These are phyloP conservation scores for Acipenser oxyrinchus DNA, from an alignment of 2,797 vertebrate genomes.

Conservation along the genomic window DNA sequence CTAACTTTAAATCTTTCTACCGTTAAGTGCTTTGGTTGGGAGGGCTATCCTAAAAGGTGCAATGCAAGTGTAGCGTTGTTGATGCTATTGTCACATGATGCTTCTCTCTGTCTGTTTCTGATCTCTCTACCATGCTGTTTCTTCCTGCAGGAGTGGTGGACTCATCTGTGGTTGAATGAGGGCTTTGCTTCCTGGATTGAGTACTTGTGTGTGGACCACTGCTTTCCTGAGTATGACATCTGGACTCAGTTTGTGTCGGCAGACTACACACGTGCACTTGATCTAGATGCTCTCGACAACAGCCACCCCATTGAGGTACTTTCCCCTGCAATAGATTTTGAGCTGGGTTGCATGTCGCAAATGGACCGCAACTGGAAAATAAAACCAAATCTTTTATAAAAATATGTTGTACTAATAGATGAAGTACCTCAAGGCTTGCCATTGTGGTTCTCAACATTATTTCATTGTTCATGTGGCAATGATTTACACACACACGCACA, in stretches of 20 bases:
- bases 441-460: too few relatives aligned
- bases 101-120: not conserved
- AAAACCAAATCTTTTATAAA: not conserved
- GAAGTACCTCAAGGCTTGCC: too few relatives aligned
- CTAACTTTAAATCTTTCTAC: too few relatives aligned
- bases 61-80: constrained; percentile 1
- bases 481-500: too few relatives aligned
- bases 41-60: too few relatives aligned
- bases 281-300: constrained; percentile 95
- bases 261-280: constrained; percentile 91
- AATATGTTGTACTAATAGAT: too few relatives aligned
- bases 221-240: constrained; percentile 97
- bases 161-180: constrained; percentile 96
- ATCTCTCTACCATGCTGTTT: constrained; percentile 7
- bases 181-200: constrained; percentile 98
- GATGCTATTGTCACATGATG: not conserved
- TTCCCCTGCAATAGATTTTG: too few relatives aligned
- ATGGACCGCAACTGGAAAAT: not conserved
- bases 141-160: constrained; percentile 89
- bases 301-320: constrained; percentile 94
- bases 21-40: too few relatives aligned
- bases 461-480: too few relatives aligned
- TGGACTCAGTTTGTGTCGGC: constrained; percentile 98
- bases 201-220: constrained; percentile 96
- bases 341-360: too few relatives aligned